phyloP scores from a whole-genome alignment of 2,113 vertebrate genomes.

The Calypte anna region DNA sequence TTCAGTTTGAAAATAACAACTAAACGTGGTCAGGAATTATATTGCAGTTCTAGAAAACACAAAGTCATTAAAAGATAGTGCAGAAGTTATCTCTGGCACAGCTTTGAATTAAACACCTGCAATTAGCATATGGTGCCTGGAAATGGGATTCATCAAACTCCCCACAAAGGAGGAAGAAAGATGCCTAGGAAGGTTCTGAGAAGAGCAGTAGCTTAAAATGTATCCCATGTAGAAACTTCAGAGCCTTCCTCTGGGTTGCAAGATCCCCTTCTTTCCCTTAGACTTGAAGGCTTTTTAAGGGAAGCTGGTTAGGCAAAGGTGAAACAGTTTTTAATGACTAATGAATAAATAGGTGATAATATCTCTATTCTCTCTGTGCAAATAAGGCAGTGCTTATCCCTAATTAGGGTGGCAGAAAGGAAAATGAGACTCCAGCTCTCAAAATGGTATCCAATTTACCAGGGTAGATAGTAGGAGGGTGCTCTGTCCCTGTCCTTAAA shows the following conservation, averaged over 20 bases:
- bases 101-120: background rate
- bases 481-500: background rate
- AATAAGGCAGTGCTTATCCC: background rate
- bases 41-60: background rate
- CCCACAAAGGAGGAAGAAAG: background rate
- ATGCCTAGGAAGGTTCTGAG: background rate
- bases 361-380: background rate
- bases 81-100: background rate
- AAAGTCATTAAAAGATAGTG: background rate
- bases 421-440: background rate
- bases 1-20: background rate
- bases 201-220: background rate
- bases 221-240: background rate
- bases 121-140: background rate
- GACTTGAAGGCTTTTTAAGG: background rate
- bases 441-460: background rate
- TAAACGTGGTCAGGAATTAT: background rate
- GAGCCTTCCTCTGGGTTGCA: background rate
- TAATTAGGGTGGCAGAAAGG: background rate
- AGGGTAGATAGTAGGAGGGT: background rate
- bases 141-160: background rate
- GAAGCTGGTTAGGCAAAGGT: background rate
- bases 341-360: background rate
- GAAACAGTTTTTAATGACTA: background rate
- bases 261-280: background rate